A percentile compares a stretch with the other conserved stretches of the same genome.
phyloP scores from a whole-genome alignment of 2,113 vertebrate species.

The Chionomys nivalis region DNA sequence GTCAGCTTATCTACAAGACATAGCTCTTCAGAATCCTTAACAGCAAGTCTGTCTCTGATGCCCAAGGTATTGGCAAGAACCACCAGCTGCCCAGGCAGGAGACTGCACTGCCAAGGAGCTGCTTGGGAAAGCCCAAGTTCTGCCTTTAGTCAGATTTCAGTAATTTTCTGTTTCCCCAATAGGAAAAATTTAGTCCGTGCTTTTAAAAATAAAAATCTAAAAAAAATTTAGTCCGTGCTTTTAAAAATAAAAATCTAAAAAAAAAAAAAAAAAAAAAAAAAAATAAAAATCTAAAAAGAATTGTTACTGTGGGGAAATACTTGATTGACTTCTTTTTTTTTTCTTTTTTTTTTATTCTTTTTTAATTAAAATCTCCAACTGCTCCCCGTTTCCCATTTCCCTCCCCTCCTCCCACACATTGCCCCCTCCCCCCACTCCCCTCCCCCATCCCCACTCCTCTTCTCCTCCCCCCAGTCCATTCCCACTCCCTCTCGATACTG shows the following conservation, averaged over 20 bases:
- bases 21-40: slow-evolving; percentile 15
- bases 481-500: too few species aligned
- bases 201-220: background rate
- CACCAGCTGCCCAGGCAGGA: background rate
- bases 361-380: too few species aligned
- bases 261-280: too few species aligned
- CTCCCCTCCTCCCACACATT: too few species aligned
- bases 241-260: too few species aligned
- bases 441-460: too few species aligned
- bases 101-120: background rate
- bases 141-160: background rate
- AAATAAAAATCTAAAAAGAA: slow-evolving; percentile 22
- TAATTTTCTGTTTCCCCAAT: background rate
- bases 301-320: slow-evolving; percentile 27
- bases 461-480: too few species aligned
- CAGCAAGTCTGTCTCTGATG: background rate
- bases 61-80: slow-evolving; percentile 26
- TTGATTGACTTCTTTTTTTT: slow-evolving; percentile 30
- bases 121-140: background rate
- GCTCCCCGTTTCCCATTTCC: too few species aligned
- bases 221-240: background rate
- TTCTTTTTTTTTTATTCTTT: too few species aligned
- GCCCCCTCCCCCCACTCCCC: too few species aligned
- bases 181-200: background rate
- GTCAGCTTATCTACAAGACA: background rate